Base-by-base conservation (phyloP, 2,113 vertebrate species). In the Marcusenius ussheri region DNA sequence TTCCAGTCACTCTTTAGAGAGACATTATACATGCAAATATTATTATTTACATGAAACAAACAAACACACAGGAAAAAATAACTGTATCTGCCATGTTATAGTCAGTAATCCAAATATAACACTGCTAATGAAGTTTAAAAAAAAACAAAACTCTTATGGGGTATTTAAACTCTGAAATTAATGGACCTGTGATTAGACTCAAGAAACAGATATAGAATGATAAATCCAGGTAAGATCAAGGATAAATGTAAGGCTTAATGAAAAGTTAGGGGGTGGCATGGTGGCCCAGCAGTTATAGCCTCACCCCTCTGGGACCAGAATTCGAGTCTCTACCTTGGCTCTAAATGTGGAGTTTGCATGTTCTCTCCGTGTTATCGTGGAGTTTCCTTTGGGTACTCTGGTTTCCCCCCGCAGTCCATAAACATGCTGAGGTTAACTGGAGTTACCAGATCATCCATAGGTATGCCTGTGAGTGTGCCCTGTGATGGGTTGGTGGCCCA, bases 11-110 rank as follows among this genome's bases (percentile, higher is more conserved):
- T 31, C 88, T 56, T 56, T 24, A 77, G n/a, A 49, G 88, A 46
- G 51, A 62, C 21, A 47, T 88, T 70, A 70, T 13, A 45, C 53
- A 50, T 80, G 35, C 47, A 51, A 49, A 89, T 51, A 27, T 80
- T 80, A 88, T 89, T 47, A 74, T 80, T 89, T 49, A 89, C 47
- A 88, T 46, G 15, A 88, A 47, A 31, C 88, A 77, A 70, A 89
- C 39, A 35, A 9, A 51, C 62, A 89, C 62, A 80, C 4, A 21
- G 17, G 24, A 80, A 84, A 84, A 46, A 45, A 42, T 24, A 84
- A 70, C 62, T 31, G 62, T 84, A 84, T 84, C 42, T 84, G 39
- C 19, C 42, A 84, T 46, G 24, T 24, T 45, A 42, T 47, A 84
- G 24, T 45, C 45, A n/a, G 83, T 84, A 45, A 84, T 46, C 42